Base-by-base conservation (phyloP, 2,888 invertebrate genomes). In the Polylopha cassiicola region DNA sequence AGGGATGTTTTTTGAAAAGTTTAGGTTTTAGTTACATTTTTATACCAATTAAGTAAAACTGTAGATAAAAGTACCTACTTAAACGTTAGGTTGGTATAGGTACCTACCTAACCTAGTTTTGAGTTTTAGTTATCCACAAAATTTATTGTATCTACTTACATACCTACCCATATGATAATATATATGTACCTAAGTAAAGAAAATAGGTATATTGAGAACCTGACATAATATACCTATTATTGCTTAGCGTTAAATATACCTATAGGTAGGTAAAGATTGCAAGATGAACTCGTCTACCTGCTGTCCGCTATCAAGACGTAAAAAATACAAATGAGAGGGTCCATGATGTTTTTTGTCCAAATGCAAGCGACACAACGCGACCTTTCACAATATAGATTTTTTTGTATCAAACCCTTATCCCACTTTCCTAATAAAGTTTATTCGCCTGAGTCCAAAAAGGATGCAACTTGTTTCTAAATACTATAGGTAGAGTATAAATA, bases 381-480 rank as follows among this genome's bases (percentile, higher is more conserved):
- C 79, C 75, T 81, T 75, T 77, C 66, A 73, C 68, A 75, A 69
- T 73, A 63, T 61, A 51, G 44, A 50, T 55, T 78, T 79, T 80
- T 84, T 82, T 81, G 66, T 72, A 59, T 64, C 55, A 70, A 72
- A 75, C 76, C 73, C 73, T 78, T 75, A 77, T 77, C 65, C 76
- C 61, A 73, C 70, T 80, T 77, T 78, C 68, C 60, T 67, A 71
- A 84, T 84, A 82, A 84, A 84, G 65, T 84, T 84, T 81, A 84
- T 85, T 82, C 73, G 77, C 70, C 54, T 62, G 47, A 50, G 51
- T 51, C 53, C 63, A 66, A 66, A 59, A 68, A 46, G 44, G 43
- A 36, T 47, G 46, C 26, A 47, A 31, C 50, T 48, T 33, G 42
- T 29, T 15, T 13, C 2, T 3, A 22, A 30, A 20, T n/a, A n/a